Base-by-base conservation (phyloP, 2,797 vertebrate genomes). In the Falco naumanni region DNA sequence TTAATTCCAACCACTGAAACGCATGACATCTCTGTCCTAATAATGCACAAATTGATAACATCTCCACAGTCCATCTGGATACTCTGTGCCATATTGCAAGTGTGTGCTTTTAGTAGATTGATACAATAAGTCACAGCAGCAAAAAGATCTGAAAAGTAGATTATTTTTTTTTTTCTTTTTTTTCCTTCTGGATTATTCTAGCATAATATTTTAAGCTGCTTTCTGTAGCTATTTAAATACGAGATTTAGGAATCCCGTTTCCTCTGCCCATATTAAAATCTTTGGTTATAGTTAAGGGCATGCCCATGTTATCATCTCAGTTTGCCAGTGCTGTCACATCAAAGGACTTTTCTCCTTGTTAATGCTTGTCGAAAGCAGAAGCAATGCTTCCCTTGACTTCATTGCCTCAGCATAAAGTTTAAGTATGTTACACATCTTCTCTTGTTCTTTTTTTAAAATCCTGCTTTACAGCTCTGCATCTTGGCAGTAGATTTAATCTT, bases 1-100 rank as follows among this genome's bases (percentile, higher is more conserved):
- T 95, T 95, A 94, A 90, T 75, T 92, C 28, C 64, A 93, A 41
- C 60, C 88, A 48, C 81, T 74, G 75, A 89, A 90, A 75, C 71
- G 56, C 77, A 69, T 87, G 66, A 54, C 75, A 83, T 94, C 64
- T 90, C 60, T 87, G 48, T 93, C 86, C 74, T 76, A 88, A 81
- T 89, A 96, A 85, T 54, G 71, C 75, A 89, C 53, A 74, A 64
- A 34, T 29, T 82, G 88, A 94, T 96, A 94, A 72, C 71, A 93
- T 95, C 93, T 94, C 72, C 61, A 87, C 54, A 69, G 80, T 93
- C 84, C 79, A 65, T 91, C 76, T 92, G 91, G 65, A n/a, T 93
- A 19, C 65, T 81, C 69, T 56, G 54, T 71, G 83, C 83, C 66
- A 84, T 72, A 95, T 85, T 60, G n/a, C 78, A 63, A 70, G 16